phyloP scores from a whole-genome alignment of 2,888 invertebrate genomes.

The Melipona beecheii region DNA sequence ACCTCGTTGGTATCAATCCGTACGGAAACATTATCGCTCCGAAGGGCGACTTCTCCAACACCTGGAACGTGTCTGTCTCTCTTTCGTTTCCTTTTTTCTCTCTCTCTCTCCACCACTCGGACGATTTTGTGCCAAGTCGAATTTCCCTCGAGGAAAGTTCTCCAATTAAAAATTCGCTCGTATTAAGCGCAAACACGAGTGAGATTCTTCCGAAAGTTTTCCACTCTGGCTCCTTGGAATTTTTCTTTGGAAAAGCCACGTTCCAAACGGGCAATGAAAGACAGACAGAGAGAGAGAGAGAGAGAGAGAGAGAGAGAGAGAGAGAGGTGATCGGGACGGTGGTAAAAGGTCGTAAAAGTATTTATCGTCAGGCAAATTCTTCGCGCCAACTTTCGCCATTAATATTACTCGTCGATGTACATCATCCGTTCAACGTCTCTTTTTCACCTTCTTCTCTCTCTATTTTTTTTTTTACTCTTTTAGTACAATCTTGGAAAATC shows the following conservation, averaged over 20 bases:
- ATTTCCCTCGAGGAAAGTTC: background rate
- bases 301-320: background rate
- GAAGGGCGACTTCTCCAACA: background rate
- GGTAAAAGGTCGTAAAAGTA: conserved; percentile 25
- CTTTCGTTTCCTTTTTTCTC: background rate
- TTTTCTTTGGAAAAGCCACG: background rate
- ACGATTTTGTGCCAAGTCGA: background rate
- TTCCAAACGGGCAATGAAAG: conserved; percentile 1
- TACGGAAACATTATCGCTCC: background rate
- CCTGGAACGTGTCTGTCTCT: background rate
- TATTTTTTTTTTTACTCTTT: too few relatives aligned
- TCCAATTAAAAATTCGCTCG: conserved; percentile 39
- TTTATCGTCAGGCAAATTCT: conserved; percentile 34
- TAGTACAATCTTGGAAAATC: background rate
- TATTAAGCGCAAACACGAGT: background rate
- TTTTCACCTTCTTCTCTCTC: background rate
- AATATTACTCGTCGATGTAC: conserved; percentile 25
- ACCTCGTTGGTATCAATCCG: background rate
- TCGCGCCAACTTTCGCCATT: conserved; percentile 23
- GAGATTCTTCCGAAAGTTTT: conserved; percentile 20
- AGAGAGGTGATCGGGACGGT: conserved; percentile 19
- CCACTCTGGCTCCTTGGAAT: background rate
- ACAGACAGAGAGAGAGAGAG: background rate
- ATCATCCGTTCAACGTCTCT: background rate
- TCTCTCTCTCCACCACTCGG: background rate